These are phyloP conservation scores for Anarsia innoxiella DNA, from an alignment of 2,888 invertebrate genomes.

Conservation along the genomic window DNA sequence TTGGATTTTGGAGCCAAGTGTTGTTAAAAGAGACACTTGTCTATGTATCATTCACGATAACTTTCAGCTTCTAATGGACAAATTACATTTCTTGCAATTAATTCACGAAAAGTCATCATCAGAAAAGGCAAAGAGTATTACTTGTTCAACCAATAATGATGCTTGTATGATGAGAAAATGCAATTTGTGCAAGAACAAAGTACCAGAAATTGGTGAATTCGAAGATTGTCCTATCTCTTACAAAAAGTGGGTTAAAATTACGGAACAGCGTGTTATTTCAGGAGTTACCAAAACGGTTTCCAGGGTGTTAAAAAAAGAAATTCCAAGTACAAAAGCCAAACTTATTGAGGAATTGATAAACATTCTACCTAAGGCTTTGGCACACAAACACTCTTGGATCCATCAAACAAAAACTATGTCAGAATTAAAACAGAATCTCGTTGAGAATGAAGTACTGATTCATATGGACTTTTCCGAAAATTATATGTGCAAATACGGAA, in stretches of 20 bases:
- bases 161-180: background rate
- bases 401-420: background rate
- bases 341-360: slow-evolving; percentile 2
- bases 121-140: background rate
- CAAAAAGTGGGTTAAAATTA: background rate
- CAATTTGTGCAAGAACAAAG: background rate
- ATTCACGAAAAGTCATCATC: background rate
- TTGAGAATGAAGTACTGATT: slow-evolving; percentile 6
- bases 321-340: slow-evolving; percentile 1
- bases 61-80: background rate
- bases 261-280: background rate
- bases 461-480: slow-evolving; percentile 13
- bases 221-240: background rate
- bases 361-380: slow-evolving; percentile 6
- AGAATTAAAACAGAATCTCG: slow-evolving; percentile 3
- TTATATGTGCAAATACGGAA: slow-evolving; percentile 5
- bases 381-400: slow-evolving; percentile 2
- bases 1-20: background rate
- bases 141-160: background rate
- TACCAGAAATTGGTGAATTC: background rate
- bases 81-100: background rate
- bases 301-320: background rate
- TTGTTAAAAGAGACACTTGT: background rate
- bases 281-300: background rate
- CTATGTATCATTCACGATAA: background rate